Percentiles rank a stretch among this genome's conserved stretches.
These are phyloP conservation scores for Zootermopsis nevadensis DNA, from an alignment of 2,888 invertebrate species.

Conservation along the genomic window DNA sequence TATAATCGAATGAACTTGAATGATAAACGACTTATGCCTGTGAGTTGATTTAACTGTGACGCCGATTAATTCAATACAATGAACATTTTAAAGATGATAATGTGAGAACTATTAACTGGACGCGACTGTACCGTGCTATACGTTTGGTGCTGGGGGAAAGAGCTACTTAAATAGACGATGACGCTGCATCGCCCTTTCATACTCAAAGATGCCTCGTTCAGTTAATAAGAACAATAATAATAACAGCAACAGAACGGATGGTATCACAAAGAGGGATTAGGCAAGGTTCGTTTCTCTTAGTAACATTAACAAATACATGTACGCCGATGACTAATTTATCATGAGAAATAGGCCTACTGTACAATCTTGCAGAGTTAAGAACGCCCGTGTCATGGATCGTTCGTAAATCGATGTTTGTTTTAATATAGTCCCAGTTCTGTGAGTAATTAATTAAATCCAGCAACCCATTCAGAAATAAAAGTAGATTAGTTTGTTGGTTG, in stretches of 20 bases:
- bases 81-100: too few species aligned
- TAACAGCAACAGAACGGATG: neutral
- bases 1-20: too few species aligned
- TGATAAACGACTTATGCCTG: too few species aligned
- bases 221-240: conserved; percentile 28
- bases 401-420: too few species aligned
- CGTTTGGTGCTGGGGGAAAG: neutral
- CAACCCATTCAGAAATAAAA: neutral
- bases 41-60: too few species aligned
- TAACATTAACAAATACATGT: neutral
- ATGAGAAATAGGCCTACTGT: neutral
- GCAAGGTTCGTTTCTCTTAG: conserved; percentile 26
- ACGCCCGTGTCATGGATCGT: too few species aligned
- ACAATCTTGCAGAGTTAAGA: too few species aligned
- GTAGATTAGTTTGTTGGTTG: too few species aligned
- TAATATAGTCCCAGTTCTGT: too few species aligned
- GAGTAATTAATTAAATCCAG: neutral
- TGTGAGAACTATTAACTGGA: neutral
- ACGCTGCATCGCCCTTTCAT: conserved; percentile 20
- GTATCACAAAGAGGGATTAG: conserved; percentile 17
- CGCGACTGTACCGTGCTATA: neutral
- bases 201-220: neutral
- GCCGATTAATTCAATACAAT: too few species aligned
- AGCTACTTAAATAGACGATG: conserved; percentile 16
- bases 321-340: neutral